Evolutionary conservation across 2,888 invertebrate species (phyloP).

Genomic region (Cepaea hortensis): DNA sequence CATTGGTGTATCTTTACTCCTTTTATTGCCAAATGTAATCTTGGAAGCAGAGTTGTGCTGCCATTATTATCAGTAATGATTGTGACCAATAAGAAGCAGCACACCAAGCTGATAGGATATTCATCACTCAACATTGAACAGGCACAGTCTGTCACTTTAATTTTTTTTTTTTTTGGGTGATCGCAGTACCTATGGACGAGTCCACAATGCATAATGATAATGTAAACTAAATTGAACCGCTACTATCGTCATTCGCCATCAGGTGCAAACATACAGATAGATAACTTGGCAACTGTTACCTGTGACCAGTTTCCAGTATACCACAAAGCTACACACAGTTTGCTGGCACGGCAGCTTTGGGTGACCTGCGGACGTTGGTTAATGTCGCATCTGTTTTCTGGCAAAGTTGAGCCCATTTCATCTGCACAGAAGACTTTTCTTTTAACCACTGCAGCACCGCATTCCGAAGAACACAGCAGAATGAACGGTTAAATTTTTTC

Average conservation of each 20-base stretch:
- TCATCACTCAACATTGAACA: too few species aligned
- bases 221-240: conserved; percentile 25
- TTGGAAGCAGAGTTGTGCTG: too few species aligned
- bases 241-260: too few species aligned
- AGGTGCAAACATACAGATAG: neutral
- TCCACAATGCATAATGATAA: too few species aligned
- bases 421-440: conserved; percentile 63
- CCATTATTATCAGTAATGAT: too few species aligned
- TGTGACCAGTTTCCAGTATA: conserved; percentile 86
- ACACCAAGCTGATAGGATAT: too few species aligned
- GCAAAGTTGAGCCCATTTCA: neutral
- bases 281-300: conserved; percentile 66
- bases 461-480: conserved; percentile 65
- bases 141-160: too few species aligned
- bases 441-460: conserved; percentile 62
- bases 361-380: conserved; percentile 51
- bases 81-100: too few species aligned
- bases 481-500: neutral
- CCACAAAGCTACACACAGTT: conserved; percentile 86
- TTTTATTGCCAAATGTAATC: too few species aligned
- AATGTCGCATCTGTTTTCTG: conserved; percentile 52
- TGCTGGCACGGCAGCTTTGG: conserved; percentile 55
- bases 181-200: too few species aligned
- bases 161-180: too few species aligned
- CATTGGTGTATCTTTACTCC: too few species aligned